Base-by-base conservation (phyloP, 2,888 invertebrate genomes). In the Dorcus hopei region DNA sequence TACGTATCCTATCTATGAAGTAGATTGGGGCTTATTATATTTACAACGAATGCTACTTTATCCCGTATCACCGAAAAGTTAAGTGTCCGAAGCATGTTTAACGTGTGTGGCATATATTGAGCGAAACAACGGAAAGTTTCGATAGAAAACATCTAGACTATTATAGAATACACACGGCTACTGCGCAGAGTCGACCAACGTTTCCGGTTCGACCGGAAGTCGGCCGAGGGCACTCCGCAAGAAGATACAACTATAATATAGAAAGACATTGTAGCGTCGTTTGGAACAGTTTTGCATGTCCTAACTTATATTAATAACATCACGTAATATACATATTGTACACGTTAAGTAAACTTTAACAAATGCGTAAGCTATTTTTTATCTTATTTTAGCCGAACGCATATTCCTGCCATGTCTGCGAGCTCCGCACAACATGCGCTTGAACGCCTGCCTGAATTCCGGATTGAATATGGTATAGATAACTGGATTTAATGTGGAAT, bases 381-480 rank as follows among this genome's bases (percentile, higher is more conserved):
- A 78, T 72, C 77, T 76, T 66, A 77, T 68, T 69, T 77, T 77
- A 3, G 77, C 77, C 23, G 77, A 77, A 39, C 79, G 70, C 62
- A 74, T 76, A 60, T 76, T 77, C 52, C 76, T 70, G 9, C 69
- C 63, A n/a, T 72, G 65, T 14, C 64, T 53, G 64, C 81, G 80
- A 50, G 75, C 77, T 23, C 91, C 90, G 78, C 90, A 90, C 53
- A 95, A 83, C 65, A 95, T 91, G 64, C 93, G 86, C 63, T 92
- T 91, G 80, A 95, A 95, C 41, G 95, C 95, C 74, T 89, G 89
- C 69, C 95, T 84, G 76, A 95, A 95, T 74, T 95, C 94, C 26
- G 95, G 95, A 73, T 91, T 93, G 79, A 95, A 95, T 71, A 95
- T 91, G n/a, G 94, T 95, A 77, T 95, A 95, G 72, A 95, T 90